Base-by-base conservation (phyloP, 2,797 vertebrate genomes). In the Odontamblyopus lacepedii region DNA sequence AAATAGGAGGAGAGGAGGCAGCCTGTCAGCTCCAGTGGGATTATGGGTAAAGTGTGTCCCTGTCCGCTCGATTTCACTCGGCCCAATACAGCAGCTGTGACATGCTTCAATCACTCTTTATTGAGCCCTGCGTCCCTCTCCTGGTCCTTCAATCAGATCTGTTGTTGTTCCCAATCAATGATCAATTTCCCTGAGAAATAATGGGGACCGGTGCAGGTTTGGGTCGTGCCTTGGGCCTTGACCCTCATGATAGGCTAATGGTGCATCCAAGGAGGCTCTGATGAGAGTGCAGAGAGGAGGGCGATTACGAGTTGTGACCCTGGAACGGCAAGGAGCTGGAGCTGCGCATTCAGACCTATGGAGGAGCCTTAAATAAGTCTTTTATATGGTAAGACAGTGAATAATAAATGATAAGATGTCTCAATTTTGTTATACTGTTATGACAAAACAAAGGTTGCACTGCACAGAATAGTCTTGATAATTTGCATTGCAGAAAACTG, bases 131-230 rank as follows among this genome's bases (percentile, higher is more conserved):
- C 63, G 65, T 79, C 79, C 75, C 71, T 69, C 77, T 71, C 69
- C 69, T 72, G 75, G 66, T 61, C 51, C 78, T 70, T 88, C 80
- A 90, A 84, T 85, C 85, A 83, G 72, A 81, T 84, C 65, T 86
- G 89, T 85, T 88, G 85, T 86, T 87, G 82, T 68, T 83, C 82
- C 71, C 83, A 85, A 90, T 93, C 86, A 90, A 90, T 92, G 91
- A 92, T 90, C 87, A 90, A 88, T 92, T 90, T 90, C 86, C 77
- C 77, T 84, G 75, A 83, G 75, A 86, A 83, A 85, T 89, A 87
- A 84, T 88, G 81, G 81, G 63, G 60, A 74, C 18, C 51, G 18
- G 48, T 69, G 66, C 74, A 70, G 60, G 80, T 84, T 85, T 83
- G 73, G 79, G 72, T 79, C 63, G 76, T 63, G 81, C 69, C 78